Evolutionary conservation across 1,140 invertebrate species (phyloP), one percentile per base, ranked within the genome.

Genomic region (Drosophila lowei): DNA sequence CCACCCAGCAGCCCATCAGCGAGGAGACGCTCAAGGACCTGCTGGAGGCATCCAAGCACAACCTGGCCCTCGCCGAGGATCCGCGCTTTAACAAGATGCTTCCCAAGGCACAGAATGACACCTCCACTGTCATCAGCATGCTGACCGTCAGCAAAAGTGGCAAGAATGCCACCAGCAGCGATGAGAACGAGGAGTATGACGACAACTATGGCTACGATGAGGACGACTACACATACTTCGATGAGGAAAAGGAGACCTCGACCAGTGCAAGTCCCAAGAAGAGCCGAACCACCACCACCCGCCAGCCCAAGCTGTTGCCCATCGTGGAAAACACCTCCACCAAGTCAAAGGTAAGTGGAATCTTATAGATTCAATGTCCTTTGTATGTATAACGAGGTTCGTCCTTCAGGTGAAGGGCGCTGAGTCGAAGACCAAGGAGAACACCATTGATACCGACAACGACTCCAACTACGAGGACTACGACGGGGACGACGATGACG

Each of bases 61-160:
- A 61, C n/a, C 53, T 67, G 23, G 76, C 83, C 2, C 41, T 91
- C 34, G 79, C 85, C 16, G 79, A 90, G 23, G 90, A 91, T 89
- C 83, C 78, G 16, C 84, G 89, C 30, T 91, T 84, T 43, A 90
- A 91, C 48, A 88, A 91, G 73, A 81, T 91, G 73, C 67, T 91
- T 48, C 78, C 78, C 8, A 75, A 74, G 54, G 28, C 34, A 11
- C 52, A 77, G 30, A 90, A 77, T 21, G 43, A 53, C 34, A 83
- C 65, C 18, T 4, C 11, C 8, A 13, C 7, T 13, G 4, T 6
- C 25, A 28, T 18, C 18, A 18, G 1, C 18, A 18, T 18, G 18
- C 25, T 6, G 25, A 6, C 52, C 15, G 71, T 34, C 62, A 49
- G 56, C 21, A 21, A 38, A 42, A 53, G 46, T 18, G 38, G 28